phyloP scores from a whole-genome alignment of 2,113 vertebrate genomes.

The Siniperca knerii region DNA sequence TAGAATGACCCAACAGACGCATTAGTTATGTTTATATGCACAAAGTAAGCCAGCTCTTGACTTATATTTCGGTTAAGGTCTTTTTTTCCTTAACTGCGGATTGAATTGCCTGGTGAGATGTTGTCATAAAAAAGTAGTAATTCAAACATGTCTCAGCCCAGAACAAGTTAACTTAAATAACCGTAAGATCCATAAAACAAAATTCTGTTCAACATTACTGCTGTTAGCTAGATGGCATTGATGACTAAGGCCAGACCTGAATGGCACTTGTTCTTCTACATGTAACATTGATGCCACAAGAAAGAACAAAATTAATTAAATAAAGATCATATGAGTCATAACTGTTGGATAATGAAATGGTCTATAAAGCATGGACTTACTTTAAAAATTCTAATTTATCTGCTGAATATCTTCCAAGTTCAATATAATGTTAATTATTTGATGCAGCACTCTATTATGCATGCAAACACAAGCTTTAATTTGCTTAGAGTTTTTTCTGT shows the following conservation, averaged over 20 bases:
- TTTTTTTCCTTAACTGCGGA: background rate
- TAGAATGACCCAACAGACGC: constrained; percentile 9
- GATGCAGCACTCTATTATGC: constrained; percentile 60
- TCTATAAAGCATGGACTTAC: constrained; percentile 31
- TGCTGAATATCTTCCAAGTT: constrained; percentile 58
- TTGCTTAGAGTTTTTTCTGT: constrained; percentile 31
- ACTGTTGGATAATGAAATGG: constrained; percentile 34
- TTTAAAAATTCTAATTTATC: constrained; percentile 38
- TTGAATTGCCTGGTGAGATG: background rate
- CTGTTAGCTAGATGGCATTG: background rate
- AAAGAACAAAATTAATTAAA: background rate
- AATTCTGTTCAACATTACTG: background rate
- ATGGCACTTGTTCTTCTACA: constrained; percentile 1
- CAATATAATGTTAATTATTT: constrained; percentile 67
- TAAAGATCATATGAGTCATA: constrained; percentile 25
- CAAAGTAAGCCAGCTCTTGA: background rate
- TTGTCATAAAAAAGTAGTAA: background rate
- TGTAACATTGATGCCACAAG: background rate
- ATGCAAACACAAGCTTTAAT: constrained; percentile 66
- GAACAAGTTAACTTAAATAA: background rate
- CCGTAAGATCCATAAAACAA: background rate
- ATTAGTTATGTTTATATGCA: constrained; percentile 23
- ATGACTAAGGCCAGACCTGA: constrained; percentile 2
- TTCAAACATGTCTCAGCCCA: background rate
- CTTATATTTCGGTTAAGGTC: background rate